Base-by-base conservation (phyloP, 2,888 invertebrate species). In the Xestia c-nigrum region DNA sequence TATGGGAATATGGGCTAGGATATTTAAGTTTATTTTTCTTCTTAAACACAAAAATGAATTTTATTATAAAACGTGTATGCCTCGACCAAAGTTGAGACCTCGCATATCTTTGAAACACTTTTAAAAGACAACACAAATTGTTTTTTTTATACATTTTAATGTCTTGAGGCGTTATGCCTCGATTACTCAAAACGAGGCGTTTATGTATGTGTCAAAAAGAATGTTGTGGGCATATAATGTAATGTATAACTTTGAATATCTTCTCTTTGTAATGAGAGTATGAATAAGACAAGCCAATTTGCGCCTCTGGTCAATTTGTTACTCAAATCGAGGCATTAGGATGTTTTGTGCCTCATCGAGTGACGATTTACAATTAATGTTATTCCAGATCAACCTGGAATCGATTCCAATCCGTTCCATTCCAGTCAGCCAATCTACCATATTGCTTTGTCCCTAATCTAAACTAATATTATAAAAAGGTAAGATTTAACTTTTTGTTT, bases 1-100 rank as follows among this genome's bases (percentile, higher is more conserved):
- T 72, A 78, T 52, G 85, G 89, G 86, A 82, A 85, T 84, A 57
- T 85, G 88, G 89, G 85, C 74, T 76, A 19, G 21, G 21, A 80
- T 80, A 75, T 75, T 75, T 80, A 46, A 74, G 55, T 67, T 75
- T 50, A 16, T 47, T 70, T 74, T 72, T 74, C 74, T 19, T 40
- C 4, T 31, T 0, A 12, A n/a, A 38, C 3, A 14, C 5, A 7
- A 19, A 64, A 38, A 59, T 52, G 0, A 52, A 52, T 74, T n/a
- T n/a, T n/a, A n/a, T n/a, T 66, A 9, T 4, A 55, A 46, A 38
- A 73, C 6, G 21, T 43, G 3, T 52, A 52, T 72, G 80, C 73
- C 78, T 87, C 72, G 67, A 78, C 69, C 57, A 84, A 80, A 86
- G 52, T 47, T 66, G 46, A 46, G 19, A 70, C 69, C 63, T 78